Conservation (phyloP, 1,140 invertebrate species). For the Dendrolimus punctatus region DNA sequence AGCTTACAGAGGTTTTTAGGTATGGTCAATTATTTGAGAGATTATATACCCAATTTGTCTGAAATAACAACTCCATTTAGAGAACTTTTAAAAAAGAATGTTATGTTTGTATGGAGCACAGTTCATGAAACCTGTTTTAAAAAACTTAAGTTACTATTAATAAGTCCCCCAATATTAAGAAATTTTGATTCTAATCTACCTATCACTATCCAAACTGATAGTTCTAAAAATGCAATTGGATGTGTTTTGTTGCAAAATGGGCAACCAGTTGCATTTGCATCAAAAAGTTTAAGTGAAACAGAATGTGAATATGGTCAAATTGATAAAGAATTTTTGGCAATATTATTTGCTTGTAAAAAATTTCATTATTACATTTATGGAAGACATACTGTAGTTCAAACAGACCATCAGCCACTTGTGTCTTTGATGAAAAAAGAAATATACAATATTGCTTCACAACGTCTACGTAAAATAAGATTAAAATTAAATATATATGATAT, state of each 20-base stretch:
- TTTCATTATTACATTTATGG: slow-evolving; percentile 4
- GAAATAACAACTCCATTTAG: not conserved
- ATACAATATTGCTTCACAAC: not conserved
- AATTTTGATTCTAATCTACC: too few species aligned
- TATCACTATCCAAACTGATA: too few species aligned
- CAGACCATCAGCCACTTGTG: slow-evolving; percentile 5
- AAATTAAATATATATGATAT: slow-evolving; percentile 8
- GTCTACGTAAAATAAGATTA: slow-evolving; percentile 4
- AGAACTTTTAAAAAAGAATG: not conserved
- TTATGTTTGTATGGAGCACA: not conserved
- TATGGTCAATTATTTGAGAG: slow-evolving; percentile 2
- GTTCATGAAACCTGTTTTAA: not conserved
- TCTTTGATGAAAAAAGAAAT: slow-evolving; percentile 7
- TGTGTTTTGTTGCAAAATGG: too few species aligned
- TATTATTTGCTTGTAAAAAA: slow-evolving; percentile 1
- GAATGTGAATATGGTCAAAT: too few species aligned
- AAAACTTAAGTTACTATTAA: not conserved
- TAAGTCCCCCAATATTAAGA: too few species aligned
- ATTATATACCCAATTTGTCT: not conserved
- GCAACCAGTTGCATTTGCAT: too few species aligned
- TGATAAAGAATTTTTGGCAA: not conserved
- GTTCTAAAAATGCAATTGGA: too few species aligned
- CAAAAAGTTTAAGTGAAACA: too few species aligned
- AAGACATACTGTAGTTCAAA: slow-evolving; percentile 3
- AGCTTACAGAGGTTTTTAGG: slow-evolving; percentile 7